Evolutionary conservation across 2,797 vertebrate genomes (phyloP).

Genomic region (Helicolenus hilgendorfi): DNA sequence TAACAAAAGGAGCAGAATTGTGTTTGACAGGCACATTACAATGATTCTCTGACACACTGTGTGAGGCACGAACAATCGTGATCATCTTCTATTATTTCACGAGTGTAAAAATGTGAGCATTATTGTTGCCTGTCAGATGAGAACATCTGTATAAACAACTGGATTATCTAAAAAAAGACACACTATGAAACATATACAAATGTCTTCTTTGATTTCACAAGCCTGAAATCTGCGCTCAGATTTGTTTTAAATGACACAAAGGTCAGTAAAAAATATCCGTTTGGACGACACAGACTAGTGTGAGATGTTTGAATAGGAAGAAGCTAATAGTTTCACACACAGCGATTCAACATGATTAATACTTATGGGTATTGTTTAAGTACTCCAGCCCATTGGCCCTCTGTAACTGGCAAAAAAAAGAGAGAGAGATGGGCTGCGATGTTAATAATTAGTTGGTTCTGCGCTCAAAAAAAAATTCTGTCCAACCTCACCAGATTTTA

Average conservation of each 20-base stretch:
- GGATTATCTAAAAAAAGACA: conserved; percentile 39
- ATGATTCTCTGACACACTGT: conserved; percentile 64
- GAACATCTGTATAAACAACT: conserved; percentile 23
- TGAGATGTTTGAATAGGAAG: conserved; percentile 77
- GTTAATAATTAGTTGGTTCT: conserved; percentile 90
- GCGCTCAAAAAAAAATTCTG: conserved; percentile 77
- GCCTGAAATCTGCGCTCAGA: not conserved
- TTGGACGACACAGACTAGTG: conserved; percentile 40
- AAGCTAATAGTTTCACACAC: conserved; percentile 76
- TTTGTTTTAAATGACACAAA: conserved; percentile 23
- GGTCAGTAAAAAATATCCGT: conserved; percentile 52
- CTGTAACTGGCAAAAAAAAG: conserved; percentile 58
- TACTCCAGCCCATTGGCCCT: conserved; percentile 75
- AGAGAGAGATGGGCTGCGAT: conserved; percentile 68
- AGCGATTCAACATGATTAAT: conserved; percentile 83
- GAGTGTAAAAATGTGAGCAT: conserved; percentile 57
- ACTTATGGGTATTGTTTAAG: conserved; percentile 85
- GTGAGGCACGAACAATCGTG: conserved; percentile 71
- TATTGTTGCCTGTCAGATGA: conserved; percentile 42
- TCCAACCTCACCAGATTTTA: conserved; percentile 90
- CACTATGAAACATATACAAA: conserved; percentile 39
- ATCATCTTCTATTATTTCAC: conserved; percentile 72
- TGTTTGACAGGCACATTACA: conserved; percentile 74
- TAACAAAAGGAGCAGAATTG: conserved; percentile 72
- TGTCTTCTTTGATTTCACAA: conserved; percentile 20